Conservation (phyloP, 2,888 invertebrate species). For the Agrochola lychnidis region DNA sequence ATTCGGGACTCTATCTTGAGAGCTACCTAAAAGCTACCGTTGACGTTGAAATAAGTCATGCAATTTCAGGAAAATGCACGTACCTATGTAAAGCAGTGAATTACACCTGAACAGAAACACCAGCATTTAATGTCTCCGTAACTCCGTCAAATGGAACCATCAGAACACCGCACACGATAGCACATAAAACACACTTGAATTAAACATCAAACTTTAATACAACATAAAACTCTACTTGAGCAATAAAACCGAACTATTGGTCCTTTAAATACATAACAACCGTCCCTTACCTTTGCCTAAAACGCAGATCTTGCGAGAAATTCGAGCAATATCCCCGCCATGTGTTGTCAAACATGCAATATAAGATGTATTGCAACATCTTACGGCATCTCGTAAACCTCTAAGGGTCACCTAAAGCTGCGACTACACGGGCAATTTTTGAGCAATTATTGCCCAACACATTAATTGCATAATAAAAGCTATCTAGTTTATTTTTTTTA, state of each 20-base stretch:
- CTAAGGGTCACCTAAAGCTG: slow-evolving; percentile 73
- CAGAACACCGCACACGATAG: background rate
- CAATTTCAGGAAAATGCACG: background rate
- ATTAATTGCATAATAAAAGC: background rate
- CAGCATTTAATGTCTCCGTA: slow-evolving; percentile 13
- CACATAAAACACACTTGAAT: slow-evolving; percentile 38
- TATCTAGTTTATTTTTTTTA: background rate
- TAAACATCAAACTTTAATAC: slow-evolving; percentile 35
- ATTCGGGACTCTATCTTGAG: background rate
- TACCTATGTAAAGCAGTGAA: background rate
- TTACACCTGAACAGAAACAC: background rate
- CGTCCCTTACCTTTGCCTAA: slow-evolving; percentile 43
- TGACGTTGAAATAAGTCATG: background rate
- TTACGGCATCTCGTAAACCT: slow-evolving; percentile 76
- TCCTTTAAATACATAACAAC: slow-evolving; percentile 48
- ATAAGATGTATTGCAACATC: slow-evolving; percentile 74
- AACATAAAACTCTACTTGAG: slow-evolving; percentile 26
- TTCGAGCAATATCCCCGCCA: slow-evolving; percentile 58
- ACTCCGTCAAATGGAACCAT: slow-evolving; percentile 20
- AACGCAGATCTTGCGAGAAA: slow-evolving; percentile 32
- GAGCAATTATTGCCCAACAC: background rate
- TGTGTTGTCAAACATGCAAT: slow-evolving; percentile 76
- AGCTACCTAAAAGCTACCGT: background rate
- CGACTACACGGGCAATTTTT: background rate
- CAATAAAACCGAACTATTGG: slow-evolving; percentile 41